Conservation (phyloP, 2,888 invertebrate species). For the Diloba caeruleocephala region DNA sequence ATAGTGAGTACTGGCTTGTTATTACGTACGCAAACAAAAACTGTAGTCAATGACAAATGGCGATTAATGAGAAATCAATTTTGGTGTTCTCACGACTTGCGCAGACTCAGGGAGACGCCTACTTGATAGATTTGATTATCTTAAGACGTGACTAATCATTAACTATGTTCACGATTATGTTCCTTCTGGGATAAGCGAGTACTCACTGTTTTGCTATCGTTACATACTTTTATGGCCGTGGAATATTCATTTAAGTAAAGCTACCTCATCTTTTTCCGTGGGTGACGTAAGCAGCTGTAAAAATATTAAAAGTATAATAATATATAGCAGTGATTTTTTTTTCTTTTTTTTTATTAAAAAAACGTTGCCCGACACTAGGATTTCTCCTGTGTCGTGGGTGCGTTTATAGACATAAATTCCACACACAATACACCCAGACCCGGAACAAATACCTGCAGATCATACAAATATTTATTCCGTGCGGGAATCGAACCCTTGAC, state of each 20-base stretch:
- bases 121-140: conserved; percentile 41
- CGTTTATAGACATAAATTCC: too few relatives aligned
- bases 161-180: conserved; percentile 46
- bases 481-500: too few relatives aligned
- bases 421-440: too few relatives aligned
- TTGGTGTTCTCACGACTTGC: conserved; percentile 58
- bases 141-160: conserved; percentile 47
- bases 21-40: conserved; percentile 44
- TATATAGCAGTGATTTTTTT: too few relatives aligned
- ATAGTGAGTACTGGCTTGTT: conserved; percentile 16
- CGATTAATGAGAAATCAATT: conserved; percentile 68
- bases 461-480: too few relatives aligned
- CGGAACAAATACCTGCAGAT: too few relatives aligned
- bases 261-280: too few relatives aligned
- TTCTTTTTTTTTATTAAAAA: too few relatives aligned
- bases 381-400: too few relatives aligned
- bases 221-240: neutral
- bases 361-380: too few relatives aligned
- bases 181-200: conserved; percentile 15
- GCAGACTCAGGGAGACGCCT: conserved; percentile 56
- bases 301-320: too few relatives aligned
- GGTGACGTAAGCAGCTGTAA: too few relatives aligned
- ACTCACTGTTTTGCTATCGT: conserved; percentile 37
- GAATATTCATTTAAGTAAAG: neutral
- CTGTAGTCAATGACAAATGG: conserved; percentile 48